phyloP scores from a whole-genome alignment of 1,140 invertebrate species.

The Atta colombica region DNA sequence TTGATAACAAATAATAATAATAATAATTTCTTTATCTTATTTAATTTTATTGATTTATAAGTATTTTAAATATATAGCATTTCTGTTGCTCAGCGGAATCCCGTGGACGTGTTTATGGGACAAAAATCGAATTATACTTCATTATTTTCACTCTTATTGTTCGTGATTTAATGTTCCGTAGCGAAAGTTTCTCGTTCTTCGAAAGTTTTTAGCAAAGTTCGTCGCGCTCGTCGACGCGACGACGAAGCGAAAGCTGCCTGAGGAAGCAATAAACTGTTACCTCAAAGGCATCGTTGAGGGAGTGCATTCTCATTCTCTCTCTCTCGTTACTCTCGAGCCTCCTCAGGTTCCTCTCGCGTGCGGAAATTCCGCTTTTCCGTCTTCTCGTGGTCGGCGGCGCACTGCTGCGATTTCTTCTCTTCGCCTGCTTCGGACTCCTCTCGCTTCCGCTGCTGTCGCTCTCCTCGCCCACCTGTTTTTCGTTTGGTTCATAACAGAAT shows the following conservation, averaged over 20 bases:
- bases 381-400: conserved; percentile 85
- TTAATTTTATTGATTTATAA: no score
- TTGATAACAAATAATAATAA: no score
- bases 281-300: conserved; percentile 95
- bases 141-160: conserved; percentile 39
- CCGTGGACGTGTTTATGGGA: background rate
- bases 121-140: background rate
- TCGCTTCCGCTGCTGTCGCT: conserved; percentile 85
- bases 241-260: background rate
- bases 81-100: background rate
- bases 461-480: conserved; percentile 84
- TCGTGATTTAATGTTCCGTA: background rate
- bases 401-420: conserved; percentile 83
- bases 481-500: conserved; percentile 68
- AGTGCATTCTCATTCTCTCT: conserved; percentile 96
- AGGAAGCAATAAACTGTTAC: conserved; percentile 80
- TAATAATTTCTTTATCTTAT: no score
- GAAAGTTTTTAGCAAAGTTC: conserved; percentile 23
- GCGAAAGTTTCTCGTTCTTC: background rate
- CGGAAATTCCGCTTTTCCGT: conserved; percentile 91
- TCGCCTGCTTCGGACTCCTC: conserved; percentile 83
- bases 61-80: no score
- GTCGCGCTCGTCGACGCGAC: conserved; percentile 6
- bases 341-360: conserved; percentile 93
- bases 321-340: conserved; percentile 95